Evolutionary conservation across 2,113 vertebrate species (phyloP), one percentile per base, ranked within the genome.

Genomic region (Callocephalon fimbriatum): DNA sequence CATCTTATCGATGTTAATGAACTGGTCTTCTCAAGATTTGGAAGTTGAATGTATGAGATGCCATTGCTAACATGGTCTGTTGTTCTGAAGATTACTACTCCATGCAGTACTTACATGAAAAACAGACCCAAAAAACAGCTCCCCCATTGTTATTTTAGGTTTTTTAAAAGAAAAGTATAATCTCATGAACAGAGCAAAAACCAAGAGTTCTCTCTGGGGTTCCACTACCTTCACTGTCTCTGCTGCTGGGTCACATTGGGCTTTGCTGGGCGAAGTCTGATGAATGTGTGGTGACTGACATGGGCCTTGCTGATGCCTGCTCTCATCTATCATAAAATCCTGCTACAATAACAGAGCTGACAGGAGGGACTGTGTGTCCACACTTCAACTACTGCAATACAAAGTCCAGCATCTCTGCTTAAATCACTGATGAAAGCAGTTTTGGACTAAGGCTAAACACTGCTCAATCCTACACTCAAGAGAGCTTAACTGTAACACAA

Each of bases 21-120:
- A 84, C 29, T 3, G 1, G 38, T 61, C 5, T 0, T 47, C 45
- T 76, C 54, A 66, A 53, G 50, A 54, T 70, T 42, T 21, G 4
- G 47, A 76, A 95, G 63, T 1, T 83, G 94, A 90, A 79, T 38
- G 68, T 27, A 81, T 7, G 56, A 83, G 76, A 84, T 67, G 77
- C 72, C 77, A 62, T 81, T 80, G 75, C 63, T 86, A 66, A 70
- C 48, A 56, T 0, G 3, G 68, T 42, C 73, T 82, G 21, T 13
- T 90, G 54, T 50, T 78, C 14, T 20, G 38, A 71, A 74, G 90
- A 80, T 37, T 37, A 67, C 32, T 35, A 12, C 38, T 47, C 7
- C 44, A 67, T 12, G 54, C 63, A 63, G 14, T 12, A 70, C 13
- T 50, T 44, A 15, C 1, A 29, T 38, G 27, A 32, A 66, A 77